These are phyloP conservation scores for Drosophila sordidula DNA, from an alignment of 2,888 invertebrate species.

Conservation along the genomic window DNA sequence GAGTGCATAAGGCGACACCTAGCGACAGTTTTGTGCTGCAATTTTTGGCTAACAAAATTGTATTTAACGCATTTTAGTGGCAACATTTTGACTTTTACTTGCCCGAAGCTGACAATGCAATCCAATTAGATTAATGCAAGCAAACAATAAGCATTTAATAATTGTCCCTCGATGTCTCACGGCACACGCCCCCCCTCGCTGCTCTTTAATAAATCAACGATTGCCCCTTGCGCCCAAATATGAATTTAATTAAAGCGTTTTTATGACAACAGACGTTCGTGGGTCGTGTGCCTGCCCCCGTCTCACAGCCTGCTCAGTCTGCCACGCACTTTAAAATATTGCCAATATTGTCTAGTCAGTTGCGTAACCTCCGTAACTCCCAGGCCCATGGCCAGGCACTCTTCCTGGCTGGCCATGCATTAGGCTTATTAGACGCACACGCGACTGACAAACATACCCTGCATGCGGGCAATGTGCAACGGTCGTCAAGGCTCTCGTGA, in stretches of 20 bases:
- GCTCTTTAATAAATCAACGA: constrained; percentile 65
- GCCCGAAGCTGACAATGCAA: constrained; percentile 29
- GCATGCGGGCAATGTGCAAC: constrained; percentile 60
- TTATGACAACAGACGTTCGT: constrained; percentile 67
- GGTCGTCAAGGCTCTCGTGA: constrained; percentile 69
- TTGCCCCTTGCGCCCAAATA: constrained; percentile 62
- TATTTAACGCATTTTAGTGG: neutral
- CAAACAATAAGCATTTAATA: constrained; percentile 59
- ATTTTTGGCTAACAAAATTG: constrained; percentile 6
- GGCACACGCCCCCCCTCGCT: neutral
- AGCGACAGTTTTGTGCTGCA: constrained; percentile 32
- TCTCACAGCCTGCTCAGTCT: constrained; percentile 6
- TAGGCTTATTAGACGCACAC: constrained; percentile 78
- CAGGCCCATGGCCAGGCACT: constrained; percentile 4
- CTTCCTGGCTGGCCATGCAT: constrained; percentile 51
- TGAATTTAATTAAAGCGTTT: constrained; percentile 83
- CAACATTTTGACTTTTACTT: constrained; percentile 12
- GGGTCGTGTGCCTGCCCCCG: constrained; percentile 58
- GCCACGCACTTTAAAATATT: constrained; percentile 78
- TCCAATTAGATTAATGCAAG: constrained; percentile 73
- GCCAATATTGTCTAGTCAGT: constrained; percentile 74
- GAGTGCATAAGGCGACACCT: constrained; percentile 36
- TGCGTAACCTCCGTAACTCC: constrained; percentile 25
- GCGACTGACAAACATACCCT: constrained; percentile 48
- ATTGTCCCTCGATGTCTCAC: constrained; percentile 55